These are phyloP conservation scores for Chaenodraco wilsoni DNA, from an alignment of 2,797 vertebrate genomes.

Conservation along the genomic window DNA sequence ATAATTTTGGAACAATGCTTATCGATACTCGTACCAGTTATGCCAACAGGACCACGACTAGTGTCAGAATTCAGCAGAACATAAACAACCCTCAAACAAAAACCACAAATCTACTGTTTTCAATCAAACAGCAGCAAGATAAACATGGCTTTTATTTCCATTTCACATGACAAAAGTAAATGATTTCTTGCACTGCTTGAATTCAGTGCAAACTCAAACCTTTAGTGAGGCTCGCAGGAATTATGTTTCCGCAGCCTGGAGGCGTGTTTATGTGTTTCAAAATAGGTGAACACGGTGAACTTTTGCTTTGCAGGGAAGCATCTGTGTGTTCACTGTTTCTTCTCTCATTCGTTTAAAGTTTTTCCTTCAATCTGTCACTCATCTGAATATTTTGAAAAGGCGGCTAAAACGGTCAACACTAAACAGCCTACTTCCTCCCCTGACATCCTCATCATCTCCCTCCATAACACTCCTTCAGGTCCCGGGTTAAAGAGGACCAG, in stretches of 20 bases:
- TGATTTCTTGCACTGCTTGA: background rate
- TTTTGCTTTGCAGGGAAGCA: background rate
- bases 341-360: background rate
- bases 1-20: too few species aligned
- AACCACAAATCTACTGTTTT: background rate
- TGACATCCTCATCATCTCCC: conserved; percentile 57
- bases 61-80: background rate
- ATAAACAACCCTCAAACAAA: background rate
- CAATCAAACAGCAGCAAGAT: background rate
- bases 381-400: conserved; percentile 37
- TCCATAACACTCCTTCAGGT: conserved; percentile 51
- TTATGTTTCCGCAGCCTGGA: too few species aligned
- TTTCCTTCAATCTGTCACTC: conserved; percentile 36
- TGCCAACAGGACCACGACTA: background rate
- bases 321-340: conserved; percentile 7
- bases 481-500: conserved; percentile 47
- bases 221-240: too few species aligned
- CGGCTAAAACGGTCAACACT: conserved; percentile 65
- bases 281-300: too few species aligned
- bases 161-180: background rate
- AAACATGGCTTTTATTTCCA: background rate
- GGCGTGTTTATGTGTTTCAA: too few species aligned
- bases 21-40: background rate
- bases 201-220: background rate
- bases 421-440: conserved; percentile 63